Evolutionary conservation across 2,797 vertebrate genomes (phyloP).

Genomic region (Girardinus metallicus): DNA sequence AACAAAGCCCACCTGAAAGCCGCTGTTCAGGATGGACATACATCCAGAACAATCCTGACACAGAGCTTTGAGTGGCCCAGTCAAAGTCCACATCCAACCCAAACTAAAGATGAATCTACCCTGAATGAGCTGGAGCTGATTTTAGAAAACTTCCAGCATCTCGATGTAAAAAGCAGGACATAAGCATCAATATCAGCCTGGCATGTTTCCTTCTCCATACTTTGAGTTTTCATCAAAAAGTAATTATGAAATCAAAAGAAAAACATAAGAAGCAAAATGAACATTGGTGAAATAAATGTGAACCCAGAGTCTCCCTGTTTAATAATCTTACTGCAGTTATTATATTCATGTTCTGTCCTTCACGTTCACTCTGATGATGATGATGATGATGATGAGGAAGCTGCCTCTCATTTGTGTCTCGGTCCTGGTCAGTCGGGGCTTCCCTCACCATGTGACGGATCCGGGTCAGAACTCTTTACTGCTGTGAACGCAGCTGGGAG

Average conservation of each 20-base stretch:
- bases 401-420: slow-evolving; percentile 62
- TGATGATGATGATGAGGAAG: slow-evolving; percentile 37
- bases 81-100: not conserved
- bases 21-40: not conserved
- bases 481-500: too few species aligned
- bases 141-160: too few species aligned
- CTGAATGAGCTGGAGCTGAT: not conserved
- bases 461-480: too few species aligned
- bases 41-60: not conserved
- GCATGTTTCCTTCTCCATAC: not conserved
- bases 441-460: slow-evolving; percentile 50
- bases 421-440: slow-evolving; percentile 44
- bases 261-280: not conserved
- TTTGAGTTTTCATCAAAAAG: not conserved
- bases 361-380: slow-evolving; percentile 41
- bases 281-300: not conserved
- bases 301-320: not conserved
- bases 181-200: too few species aligned
- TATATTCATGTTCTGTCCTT: not conserved
- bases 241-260: not conserved
- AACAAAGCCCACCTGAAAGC: not conserved
- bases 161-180: too few species aligned
- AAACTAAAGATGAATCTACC: not conserved
- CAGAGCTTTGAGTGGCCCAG: not conserved
- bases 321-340: not conserved